These are phyloP conservation scores for Pseudopodoces humilis DNA, from an alignment of 2,113 vertebrate genomes.

Conservation along the genomic window DNA sequence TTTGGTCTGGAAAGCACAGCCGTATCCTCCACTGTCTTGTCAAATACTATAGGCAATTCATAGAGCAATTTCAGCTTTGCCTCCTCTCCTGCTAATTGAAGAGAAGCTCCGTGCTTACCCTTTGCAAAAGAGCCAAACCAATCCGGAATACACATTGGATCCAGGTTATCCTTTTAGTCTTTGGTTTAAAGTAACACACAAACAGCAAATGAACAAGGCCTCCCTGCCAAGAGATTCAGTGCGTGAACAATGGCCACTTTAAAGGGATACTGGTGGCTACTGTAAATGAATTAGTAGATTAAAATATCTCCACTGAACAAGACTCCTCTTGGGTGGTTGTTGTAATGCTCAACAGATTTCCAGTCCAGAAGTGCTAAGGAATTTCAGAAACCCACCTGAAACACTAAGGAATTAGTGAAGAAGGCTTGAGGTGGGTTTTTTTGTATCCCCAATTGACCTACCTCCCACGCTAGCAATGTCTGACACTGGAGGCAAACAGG, in stretches of 20 bases:
- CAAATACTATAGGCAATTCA: not conserved
- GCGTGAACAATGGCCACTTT: not conserved
- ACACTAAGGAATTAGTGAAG: not conserved
- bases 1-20: not conserved
- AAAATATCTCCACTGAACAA: not conserved
- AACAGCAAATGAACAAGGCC: not conserved
- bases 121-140: not conserved
- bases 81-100: constrained; percentile 19
- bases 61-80: not conserved
- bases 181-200: not conserved
- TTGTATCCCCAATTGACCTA: not conserved
- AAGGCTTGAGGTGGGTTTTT: not conserved
- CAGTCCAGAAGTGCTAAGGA: not conserved
- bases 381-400: not conserved
- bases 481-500: not conserved
- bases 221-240: not conserved
- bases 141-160: not conserved
- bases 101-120: not conserved
- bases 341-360: not conserved
- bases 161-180: not conserved
- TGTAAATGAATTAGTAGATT: not conserved
- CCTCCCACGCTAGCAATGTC: not conserved
- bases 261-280: not conserved
- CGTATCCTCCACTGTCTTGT: not conserved
- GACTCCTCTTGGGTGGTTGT: not conserved